Evolutionary conservation across 2,888 invertebrate genomes (phyloP).

Genomic region (Andrena hattorfiana): DNA sequence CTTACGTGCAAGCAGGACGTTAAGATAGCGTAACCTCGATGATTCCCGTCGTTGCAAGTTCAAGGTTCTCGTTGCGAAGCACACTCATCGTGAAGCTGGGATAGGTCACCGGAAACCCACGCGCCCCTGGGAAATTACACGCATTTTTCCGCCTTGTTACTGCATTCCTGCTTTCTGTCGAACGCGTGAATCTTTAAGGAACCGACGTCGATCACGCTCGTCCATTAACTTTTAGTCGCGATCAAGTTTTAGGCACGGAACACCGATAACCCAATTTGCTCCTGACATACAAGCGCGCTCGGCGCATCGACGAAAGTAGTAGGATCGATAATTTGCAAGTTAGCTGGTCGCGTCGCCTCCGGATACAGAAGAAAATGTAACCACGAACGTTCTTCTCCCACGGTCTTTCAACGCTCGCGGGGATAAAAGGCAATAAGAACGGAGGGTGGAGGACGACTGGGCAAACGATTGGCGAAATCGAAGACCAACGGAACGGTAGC

Average conservation of each 20-base stretch:
- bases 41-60: slow-evolving; percentile 30
- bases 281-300: slow-evolving; percentile 23
- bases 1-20: slow-evolving; percentile 40
- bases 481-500: slow-evolving; percentile 22
- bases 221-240: neutral
- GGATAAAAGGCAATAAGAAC: neutral
- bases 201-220: neutral
- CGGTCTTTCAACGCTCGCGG: neutral
- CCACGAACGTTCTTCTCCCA: slow-evolving; percentile 21
- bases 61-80: slow-evolving; percentile 34
- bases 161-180: neutral
- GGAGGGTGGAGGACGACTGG: slow-evolving; percentile 17
- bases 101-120: slow-evolving; percentile 23
- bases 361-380: slow-evolving; percentile 16
- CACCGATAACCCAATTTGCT: slow-evolving; percentile 42
- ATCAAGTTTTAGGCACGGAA: slow-evolving; percentile 39
- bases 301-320: slow-evolving; percentile 27
- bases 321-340: slow-evolving; percentile 49
- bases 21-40: slow-evolving; percentile 28
- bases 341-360: slow-evolving; percentile 14
- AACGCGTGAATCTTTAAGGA: neutral
- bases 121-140: slow-evolving; percentile 50
- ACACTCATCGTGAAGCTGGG: slow-evolving; percentile 38
- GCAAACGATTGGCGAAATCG: slow-evolving; percentile 37
- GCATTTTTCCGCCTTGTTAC: slow-evolving; percentile 17